Base-by-base conservation (phyloP, 2,888 invertebrate species). In the Serripes groenlandicus region DNA sequence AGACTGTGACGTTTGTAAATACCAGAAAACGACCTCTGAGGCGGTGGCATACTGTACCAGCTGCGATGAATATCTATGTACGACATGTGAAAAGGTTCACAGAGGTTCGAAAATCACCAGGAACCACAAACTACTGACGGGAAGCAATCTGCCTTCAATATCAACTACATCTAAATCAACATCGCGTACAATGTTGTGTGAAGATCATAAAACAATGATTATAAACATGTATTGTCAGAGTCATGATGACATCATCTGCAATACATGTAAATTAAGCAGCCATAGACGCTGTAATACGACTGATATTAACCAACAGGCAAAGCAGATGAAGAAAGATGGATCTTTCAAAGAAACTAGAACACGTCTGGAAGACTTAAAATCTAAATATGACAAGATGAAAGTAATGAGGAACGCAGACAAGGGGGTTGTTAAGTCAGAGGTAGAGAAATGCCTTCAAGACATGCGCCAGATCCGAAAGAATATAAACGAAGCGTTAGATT, bases 1-100 rank as follows among this genome's bases (percentile, higher is more conserved):
- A 21, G 54, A 54, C 5, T 54, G 54, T 54, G 54, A 54, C 54
- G 54, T 54, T 23, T 58, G 58, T 58, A 58, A 23, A n/a, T 58
- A 58, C 58, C 23, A 26, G 26, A 26, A 23, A 15, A 58, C 23
- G 28, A 58, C 9, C 3, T 58, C 9, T 3, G 58, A 58, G 58
- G 58, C 58, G 58, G 7, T 58, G 11, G 23, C 58, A 58, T 58
- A 28, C 26, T 58, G 58, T 15, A 58, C 26, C 23, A 15, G 4
- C 5, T 58, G 58, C 28, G 28, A 3, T 3, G 58, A 58, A n/a
- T 23, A 58, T 23, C 58, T 58, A 4, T 58, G 58, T 58, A 26
- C 23, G 3, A 15, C 23, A 26, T 58, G 58, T 58, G 58, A 58
- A 2, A 23, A 26, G n/a, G 7, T 28, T 9, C 58, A 58, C n/a